phyloP scores from a whole-genome alignment of 2,888 invertebrate species.

The Erebia aethiops region DNA sequence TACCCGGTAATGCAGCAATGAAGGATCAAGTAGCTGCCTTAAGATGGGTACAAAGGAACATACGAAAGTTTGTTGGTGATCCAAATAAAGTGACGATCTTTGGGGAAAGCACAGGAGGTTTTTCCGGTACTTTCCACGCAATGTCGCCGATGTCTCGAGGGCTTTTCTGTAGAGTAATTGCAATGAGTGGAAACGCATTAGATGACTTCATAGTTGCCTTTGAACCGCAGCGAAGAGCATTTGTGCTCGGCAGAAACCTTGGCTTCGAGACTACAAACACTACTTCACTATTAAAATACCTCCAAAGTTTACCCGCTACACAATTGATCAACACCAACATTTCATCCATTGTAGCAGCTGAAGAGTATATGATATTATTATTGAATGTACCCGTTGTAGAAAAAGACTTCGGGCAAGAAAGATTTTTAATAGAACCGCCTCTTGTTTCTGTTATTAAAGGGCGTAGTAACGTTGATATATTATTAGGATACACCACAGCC shows the following conservation, averaged over 20 bases:
- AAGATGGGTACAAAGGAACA: constrained; percentile 58
- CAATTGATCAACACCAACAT: constrained; percentile 50
- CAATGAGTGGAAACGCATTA: constrained; percentile 85
- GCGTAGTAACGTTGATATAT: constrained; percentile 81
- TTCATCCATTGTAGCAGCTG: constrained; percentile 50
- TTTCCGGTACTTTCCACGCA: constrained; percentile 51
- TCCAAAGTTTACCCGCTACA: constrained; percentile 53
- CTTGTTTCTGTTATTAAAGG: constrained; percentile 61
- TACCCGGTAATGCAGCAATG: constrained; percentile 61
- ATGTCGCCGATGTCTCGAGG: constrained; percentile 61
- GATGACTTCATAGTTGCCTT: constrained; percentile 56
- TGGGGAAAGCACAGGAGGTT: constrained; percentile 58
- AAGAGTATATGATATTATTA: constrained; percentile 46
- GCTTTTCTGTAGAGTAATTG: constrained; percentile 74
- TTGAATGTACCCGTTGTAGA: constrained; percentile 61
- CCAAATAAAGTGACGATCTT: constrained; percentile 59
- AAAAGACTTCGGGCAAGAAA: constrained; percentile 55
- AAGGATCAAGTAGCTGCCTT: constrained; percentile 63
- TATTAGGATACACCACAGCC: constrained; percentile 87
- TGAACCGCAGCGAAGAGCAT: constrained; percentile 51
- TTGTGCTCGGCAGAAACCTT: constrained; percentile 53
- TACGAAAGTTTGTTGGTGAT: constrained; percentile 60
- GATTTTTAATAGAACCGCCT: constrained; percentile 53
- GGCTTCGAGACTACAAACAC: constrained; percentile 55
- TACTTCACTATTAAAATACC: constrained; percentile 52